Conservation (phyloP, 2,113 vertebrate genomes). For the Gambusia affinis region DNA sequence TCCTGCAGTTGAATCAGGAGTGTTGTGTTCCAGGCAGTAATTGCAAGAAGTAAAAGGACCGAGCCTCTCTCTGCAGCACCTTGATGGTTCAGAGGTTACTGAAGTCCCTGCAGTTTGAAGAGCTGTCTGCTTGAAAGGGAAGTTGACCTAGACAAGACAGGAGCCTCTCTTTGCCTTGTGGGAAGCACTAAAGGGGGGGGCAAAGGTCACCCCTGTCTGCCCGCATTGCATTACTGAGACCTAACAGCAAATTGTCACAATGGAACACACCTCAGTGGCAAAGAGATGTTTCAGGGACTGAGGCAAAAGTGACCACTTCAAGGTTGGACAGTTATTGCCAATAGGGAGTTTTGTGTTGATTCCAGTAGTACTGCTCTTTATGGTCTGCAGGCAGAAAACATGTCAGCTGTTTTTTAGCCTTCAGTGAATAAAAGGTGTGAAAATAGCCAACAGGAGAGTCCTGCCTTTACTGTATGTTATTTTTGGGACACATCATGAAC, state of each 20-base stretch:
- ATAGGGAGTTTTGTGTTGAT: constrained; percentile 35
- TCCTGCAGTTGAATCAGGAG: constrained; percentile 39
- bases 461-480: not conserved
- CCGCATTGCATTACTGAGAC: constrained; percentile 57
- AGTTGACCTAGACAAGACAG: constrained; percentile 67
- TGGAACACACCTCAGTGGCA: constrained; percentile 56
- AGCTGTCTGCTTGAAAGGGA: constrained; percentile 61
- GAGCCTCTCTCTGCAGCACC: constrained; percentile 39
- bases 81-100: constrained; percentile 64
- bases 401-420: constrained; percentile 1
- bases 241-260: constrained; percentile 68
- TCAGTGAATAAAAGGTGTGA: constrained; percentile 31
- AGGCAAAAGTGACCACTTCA: constrained; percentile 36
- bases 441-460: not conserved
- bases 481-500: not conserved
- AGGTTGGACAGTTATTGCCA: constrained; percentile 50
- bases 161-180: constrained; percentile 59
- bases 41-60: constrained; percentile 51
- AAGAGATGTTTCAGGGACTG: constrained; percentile 55
- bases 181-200: constrained; percentile 52
- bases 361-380: constrained; percentile 19
- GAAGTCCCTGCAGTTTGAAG: constrained; percentile 60
- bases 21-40: constrained; percentile 50
- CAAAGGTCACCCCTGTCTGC: constrained; percentile 50
- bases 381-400: constrained; percentile 18